A percentile compares a stretch with the other conserved stretches of the same genome.
These are phyloP conservation scores for Mastomys coucha DNA, from an alignment of 2,113 vertebrate species.

Conservation along the genomic window DNA sequence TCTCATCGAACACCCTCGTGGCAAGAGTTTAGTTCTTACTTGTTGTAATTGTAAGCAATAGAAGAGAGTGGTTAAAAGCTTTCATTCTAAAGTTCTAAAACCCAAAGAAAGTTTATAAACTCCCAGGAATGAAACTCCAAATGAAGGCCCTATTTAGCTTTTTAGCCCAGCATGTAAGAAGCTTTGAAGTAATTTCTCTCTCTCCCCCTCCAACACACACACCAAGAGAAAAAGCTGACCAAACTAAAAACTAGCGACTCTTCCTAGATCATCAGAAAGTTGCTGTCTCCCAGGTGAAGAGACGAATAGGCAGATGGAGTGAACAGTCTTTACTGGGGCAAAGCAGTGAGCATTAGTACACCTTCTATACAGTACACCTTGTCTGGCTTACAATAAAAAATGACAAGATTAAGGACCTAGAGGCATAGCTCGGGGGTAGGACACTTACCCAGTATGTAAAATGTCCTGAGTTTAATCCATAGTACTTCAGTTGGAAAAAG, in stretches of 20 bases:
- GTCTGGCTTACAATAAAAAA: not conserved
- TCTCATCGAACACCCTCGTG: not conserved
- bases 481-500: not conserved
- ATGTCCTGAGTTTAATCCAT: not conserved
- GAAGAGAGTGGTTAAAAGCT: not conserved
- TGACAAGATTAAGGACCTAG: not conserved
- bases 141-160: not conserved
- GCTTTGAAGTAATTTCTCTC: not conserved
- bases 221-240: not conserved
- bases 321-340: not conserved
- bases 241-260: not conserved
- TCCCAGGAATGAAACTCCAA: not conserved
- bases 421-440: not conserved
- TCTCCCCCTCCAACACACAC: not conserved
- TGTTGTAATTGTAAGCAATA: not conserved
- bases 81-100: not conserved
- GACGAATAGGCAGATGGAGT: not conserved
- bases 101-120: not conserved
- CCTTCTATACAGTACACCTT: not conserved
- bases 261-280: not conserved
- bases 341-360: not conserved
- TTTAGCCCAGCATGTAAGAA: not conserved
- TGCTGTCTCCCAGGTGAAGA: not conserved
- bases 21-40: not conserved
- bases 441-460: not conserved